phyloP scores from a whole-genome alignment of 2,888 invertebrate species.

The Buathra laborator region DNA sequence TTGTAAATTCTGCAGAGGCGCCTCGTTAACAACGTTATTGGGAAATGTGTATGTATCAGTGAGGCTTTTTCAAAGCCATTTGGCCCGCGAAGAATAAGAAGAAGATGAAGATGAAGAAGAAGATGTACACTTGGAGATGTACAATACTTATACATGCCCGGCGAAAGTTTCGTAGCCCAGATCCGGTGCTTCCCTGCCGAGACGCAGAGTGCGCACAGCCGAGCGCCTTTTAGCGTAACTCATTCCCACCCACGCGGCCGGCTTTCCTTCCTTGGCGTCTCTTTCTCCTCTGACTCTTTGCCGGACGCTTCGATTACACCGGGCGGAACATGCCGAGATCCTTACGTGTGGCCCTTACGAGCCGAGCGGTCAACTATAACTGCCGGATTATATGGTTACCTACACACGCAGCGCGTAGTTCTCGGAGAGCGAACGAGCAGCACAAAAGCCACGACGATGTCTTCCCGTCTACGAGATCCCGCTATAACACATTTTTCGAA shows the following conservation, averaged over 20 bases:
- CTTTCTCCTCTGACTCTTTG: slow-evolving; percentile 48
- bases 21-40: slow-evolving; percentile 18
- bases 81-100: background rate
- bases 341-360: slow-evolving; percentile 56
- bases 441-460: slow-evolving; percentile 42
- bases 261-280: slow-evolving; percentile 61
- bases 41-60: background rate
- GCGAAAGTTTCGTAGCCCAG: slow-evolving; percentile 47
- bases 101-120: background rate
- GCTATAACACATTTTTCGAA: slow-evolving; percentile 36
- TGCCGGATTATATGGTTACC: slow-evolving; percentile 6
- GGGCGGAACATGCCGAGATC: slow-evolving; percentile 58
- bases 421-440: slow-evolving; percentile 26
- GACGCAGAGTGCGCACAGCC: slow-evolving; percentile 21
- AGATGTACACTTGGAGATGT: background rate
- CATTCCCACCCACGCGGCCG: slow-evolving; percentile 71
- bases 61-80: background rate
- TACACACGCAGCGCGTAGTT: background rate
- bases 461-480: slow-evolving; percentile 9
- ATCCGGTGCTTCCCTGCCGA: slow-evolving; percentile 63
- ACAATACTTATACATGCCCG: slow-evolving; percentile 11
- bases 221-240: slow-evolving; percentile 73
- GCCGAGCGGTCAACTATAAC: slow-evolving; percentile 26
- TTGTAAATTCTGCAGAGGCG: slow-evolving; percentile 51
- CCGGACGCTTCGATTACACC: slow-evolving; percentile 69